These are phyloP conservation scores for Drosophila elegans DNA, from an alignment of 1,140 invertebrate species.

Conservation along the genomic window DNA sequence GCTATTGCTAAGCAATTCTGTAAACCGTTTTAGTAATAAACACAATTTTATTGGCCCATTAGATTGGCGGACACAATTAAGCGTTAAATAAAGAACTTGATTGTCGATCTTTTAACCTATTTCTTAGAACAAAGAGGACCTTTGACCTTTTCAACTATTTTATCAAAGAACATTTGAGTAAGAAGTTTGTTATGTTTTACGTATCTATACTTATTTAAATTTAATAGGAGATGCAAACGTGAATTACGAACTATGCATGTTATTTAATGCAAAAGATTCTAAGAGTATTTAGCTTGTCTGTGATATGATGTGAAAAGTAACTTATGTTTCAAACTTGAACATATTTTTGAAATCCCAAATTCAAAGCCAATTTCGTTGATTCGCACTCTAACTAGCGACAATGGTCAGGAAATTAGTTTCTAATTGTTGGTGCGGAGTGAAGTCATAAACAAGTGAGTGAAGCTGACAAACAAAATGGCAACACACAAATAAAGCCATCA, in stretches of 20 bases:
- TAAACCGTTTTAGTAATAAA: conserved; percentile 5
- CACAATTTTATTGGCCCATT: conserved; percentile 11
- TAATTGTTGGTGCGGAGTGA: conserved; percentile 25
- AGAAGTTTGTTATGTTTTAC: too few relatives aligned
- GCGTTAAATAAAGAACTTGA: conserved; percentile 9
- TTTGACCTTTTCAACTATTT: too few relatives aligned
- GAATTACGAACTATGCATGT: too few relatives aligned
- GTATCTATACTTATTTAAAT: too few relatives aligned
- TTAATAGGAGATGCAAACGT: too few relatives aligned
- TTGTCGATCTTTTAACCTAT: background rate
- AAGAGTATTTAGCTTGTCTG: too few relatives aligned
- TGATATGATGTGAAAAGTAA: too few relatives aligned
- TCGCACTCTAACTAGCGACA: conserved; percentile 9
- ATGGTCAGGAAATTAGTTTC: conserved; percentile 14
- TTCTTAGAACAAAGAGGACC: background rate
- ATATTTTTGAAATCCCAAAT: background rate
- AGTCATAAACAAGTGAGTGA: conserved; percentile 40
- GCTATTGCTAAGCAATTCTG: conserved; percentile 3
- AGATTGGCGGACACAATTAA: background rate
- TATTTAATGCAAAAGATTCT: too few relatives aligned
- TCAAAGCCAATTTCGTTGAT: background rate
- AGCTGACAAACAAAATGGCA: conserved; percentile 28
- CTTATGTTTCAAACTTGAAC: too few relatives aligned
- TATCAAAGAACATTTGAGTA: too few relatives aligned
- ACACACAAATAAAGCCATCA: conserved; percentile 17